Evolutionary conservation across 1,140 invertebrate species (phyloP), one percentile per base, ranked within the genome.

Genomic region (Ridgeia piscesae): DNA sequence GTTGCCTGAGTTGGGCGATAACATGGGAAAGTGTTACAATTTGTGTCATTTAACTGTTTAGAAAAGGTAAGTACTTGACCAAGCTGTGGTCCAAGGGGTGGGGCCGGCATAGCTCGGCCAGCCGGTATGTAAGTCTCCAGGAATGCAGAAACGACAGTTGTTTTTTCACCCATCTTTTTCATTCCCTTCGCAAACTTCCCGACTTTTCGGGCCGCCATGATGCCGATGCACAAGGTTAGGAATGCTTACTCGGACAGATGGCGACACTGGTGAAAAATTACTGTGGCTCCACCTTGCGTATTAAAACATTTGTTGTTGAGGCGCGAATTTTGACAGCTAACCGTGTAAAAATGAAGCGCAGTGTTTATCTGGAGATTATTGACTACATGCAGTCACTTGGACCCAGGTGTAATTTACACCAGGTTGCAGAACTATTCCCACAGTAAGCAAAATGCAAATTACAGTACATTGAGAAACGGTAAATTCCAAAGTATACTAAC

Each of bases 81-180:
- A 92, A 99, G 96, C 97, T 98, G 97, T 48, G 98, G 98, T 33
- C 98, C 98, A n/a, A 99, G 96, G 89, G 98, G 98, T 34, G 98
- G 98, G 34, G 98, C 98, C 35, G 98, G 97, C 50, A 97, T 96
- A 91, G 98, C 98, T 97, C 98, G 97, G 92, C 98, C 98, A 33
- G 98, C 98, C 14, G 98, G 98, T 95, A 99, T 98, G 96, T 97
- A 97, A 6, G 97, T 97, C 94, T 96, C 97, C 91, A 99, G 91
- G 91, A 93, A 94, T 31, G 95, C 94, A 17, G 94, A 94, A 89
- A 95, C 94, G 34, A 92, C n/a, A n/a, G n/a, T 88, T 17, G 94
- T 93, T 92, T 94, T 94, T 4, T 94, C 92, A 17, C 92, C 92
- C 21, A 93, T 91, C 91, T 94, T 94, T 92, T 93, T 93, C 48